These are phyloP conservation scores for Pocillopora meandrina DNA, from an alignment of 92 coral and sea anemone genomes.

Conservation along the genomic window DNA sequence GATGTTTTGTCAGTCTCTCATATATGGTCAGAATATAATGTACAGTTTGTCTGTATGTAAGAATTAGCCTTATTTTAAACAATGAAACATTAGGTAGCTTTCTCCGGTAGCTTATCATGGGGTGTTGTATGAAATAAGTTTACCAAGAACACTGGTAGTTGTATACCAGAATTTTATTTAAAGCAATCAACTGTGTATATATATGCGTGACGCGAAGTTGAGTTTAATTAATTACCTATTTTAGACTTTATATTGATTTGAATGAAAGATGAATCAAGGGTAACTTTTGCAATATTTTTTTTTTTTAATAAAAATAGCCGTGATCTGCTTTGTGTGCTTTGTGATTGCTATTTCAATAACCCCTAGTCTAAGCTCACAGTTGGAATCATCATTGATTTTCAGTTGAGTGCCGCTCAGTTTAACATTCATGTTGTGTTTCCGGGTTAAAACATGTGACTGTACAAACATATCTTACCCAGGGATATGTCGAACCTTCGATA, in stretches of 20 bases:
- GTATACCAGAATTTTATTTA: slow-evolving; percentile 5
- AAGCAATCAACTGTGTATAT: neutral
- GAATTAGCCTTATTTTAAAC: neutral
- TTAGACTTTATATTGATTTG: neutral
- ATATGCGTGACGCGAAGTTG: neutral
- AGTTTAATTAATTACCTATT: neutral
- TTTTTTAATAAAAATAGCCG: neutral
- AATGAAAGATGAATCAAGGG: neutral
- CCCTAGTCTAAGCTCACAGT: too few relatives aligned
- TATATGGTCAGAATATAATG: too few relatives aligned
- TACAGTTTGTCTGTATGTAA: too few relatives aligned
- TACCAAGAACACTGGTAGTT: neutral
- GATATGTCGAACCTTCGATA: too few relatives aligned
- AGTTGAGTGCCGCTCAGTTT: too few relatives aligned
- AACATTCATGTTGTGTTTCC: too few relatives aligned
- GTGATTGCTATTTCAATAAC: neutral
- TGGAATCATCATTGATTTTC: too few relatives aligned
- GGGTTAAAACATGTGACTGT: too few relatives aligned
- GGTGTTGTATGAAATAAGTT: neutral
- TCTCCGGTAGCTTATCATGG: neutral
- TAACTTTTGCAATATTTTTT: neutral
- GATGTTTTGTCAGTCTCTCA: too few relatives aligned
- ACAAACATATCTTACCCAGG: too few relatives aligned
- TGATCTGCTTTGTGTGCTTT: neutral
- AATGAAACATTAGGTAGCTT: neutral